phyloP scores from a whole-genome alignment of 2,113 vertebrate species.

The Vicugna pacos region DNA sequence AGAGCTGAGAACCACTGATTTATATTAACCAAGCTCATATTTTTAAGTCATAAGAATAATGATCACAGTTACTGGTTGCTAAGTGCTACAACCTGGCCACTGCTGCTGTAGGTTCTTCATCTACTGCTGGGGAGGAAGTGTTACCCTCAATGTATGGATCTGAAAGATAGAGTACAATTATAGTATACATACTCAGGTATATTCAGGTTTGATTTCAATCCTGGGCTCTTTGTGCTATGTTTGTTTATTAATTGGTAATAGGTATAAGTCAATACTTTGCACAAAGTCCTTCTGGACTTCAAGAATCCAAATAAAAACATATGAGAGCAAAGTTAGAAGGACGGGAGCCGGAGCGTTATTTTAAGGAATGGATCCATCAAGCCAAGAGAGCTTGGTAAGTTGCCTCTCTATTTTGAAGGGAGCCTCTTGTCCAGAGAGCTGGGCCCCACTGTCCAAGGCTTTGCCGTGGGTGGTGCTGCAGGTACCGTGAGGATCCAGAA shows the following conservation, averaged over 20 bases:
- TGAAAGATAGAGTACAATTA: neutral
- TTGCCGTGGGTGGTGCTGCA: rapidly evolving
- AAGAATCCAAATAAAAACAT: neutral
- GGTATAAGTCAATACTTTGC: neutral
- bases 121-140: neutral
- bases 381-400: neutral
- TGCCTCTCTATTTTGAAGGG: neutral
- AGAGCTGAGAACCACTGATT: neutral
- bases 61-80: neutral
- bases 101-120: neutral
- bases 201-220: neutral
- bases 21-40: neutral
- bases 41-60: neutral
- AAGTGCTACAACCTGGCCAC: neutral
- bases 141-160: neutral
- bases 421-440: neutral
- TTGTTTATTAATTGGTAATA: neutral
- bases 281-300: neutral
- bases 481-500: neutral
- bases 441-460: rapidly evolving
- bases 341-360: neutral
- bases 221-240: neutral
- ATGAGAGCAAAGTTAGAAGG: neutral
- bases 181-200: neutral
- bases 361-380: neutral